Evolutionary conservation across 1,140 invertebrate genomes (phyloP).

Genomic region (Drosophila bocki): DNA sequence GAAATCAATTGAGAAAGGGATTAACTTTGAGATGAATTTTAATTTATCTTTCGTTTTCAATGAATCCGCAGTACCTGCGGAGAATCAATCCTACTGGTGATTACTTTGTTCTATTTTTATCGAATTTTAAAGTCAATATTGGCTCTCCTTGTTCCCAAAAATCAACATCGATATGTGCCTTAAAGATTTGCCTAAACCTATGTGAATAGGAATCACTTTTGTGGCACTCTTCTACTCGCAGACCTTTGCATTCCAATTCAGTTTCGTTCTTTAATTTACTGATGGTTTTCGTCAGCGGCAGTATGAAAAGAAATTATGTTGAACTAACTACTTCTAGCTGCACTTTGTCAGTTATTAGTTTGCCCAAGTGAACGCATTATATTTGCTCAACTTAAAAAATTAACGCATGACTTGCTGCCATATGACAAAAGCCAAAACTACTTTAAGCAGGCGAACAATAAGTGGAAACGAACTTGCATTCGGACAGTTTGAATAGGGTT

Average conservation of each 20-base stretch:
- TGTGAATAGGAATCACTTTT: not conserved
- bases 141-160: not conserved
- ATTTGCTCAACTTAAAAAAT: slow-evolving; percentile 49
- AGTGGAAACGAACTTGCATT: slow-evolving; percentile 34
- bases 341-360: slow-evolving; percentile 26
- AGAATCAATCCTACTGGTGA: not conserved
- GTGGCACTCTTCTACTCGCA: not conserved
- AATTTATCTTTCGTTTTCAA: slow-evolving; percentile 12
- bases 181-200: not conserved
- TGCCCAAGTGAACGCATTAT: slow-evolving; percentile 31
- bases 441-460: slow-evolving; percentile 12
- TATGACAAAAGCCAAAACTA: slow-evolving; percentile 30
- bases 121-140: not conserved
- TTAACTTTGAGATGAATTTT: slow-evolving; percentile 31
- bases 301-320: not conserved
- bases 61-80: not conserved
- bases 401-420: slow-evolving; percentile 54
- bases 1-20: slow-evolving; percentile 27
- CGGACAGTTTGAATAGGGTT: slow-evolving; percentile 42
- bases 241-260: not conserved
- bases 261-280: not conserved
- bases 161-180: slow-evolving; percentile 1
- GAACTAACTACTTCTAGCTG: not conserved
- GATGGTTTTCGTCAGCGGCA: too few species aligned
- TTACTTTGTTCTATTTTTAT: slow-evolving; percentile 4